Percentiles rank a stretch among this genome's conserved stretches.
Evolutionary conservation across 2,113 vertebrate species (phyloP).

Genomic region (Peromyscus polionotus): DNA sequence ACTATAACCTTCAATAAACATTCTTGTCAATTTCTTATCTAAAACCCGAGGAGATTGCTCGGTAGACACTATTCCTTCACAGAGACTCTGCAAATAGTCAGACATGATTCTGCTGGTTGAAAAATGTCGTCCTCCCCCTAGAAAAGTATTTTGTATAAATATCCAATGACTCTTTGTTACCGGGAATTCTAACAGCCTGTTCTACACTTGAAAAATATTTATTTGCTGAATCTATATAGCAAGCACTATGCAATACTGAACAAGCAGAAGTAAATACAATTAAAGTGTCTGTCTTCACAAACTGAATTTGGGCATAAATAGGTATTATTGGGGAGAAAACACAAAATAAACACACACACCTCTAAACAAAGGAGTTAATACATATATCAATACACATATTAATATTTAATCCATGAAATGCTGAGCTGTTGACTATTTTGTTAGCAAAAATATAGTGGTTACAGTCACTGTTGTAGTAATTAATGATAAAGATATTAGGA

Average conservation of each 20-base stretch:
- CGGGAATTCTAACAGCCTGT: constrained; percentile 37
- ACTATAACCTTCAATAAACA: background rate
- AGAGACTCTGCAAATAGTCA: constrained; percentile 36
- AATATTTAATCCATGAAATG: background rate
- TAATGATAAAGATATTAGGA: background rate
- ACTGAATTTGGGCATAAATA: background rate
- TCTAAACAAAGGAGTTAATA: background rate
- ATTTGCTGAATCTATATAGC: background rate
- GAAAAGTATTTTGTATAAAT: constrained; percentile 52
- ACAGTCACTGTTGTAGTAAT: background rate
- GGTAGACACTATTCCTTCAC: background rate
- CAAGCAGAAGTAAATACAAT: constrained; percentile 44
- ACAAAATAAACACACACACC: background rate
- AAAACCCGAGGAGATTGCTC: constrained; percentile 26
- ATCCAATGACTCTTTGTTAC: constrained; percentile 40
- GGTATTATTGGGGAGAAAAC: background rate
- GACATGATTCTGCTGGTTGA: constrained; percentile 14
- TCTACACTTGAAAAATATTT: constrained; percentile 37
- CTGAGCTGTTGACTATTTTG: background rate
- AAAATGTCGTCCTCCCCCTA: constrained; percentile 1
- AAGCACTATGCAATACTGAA: constrained; percentile 25
- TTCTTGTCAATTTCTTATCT: background rate
- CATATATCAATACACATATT: background rate
- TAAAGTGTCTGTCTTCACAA: background rate
- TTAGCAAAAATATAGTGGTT: background rate